phyloP scores from a whole-genome alignment of 2,113 vertebrate genomes.

The Sebastes schlegelii region DNA sequence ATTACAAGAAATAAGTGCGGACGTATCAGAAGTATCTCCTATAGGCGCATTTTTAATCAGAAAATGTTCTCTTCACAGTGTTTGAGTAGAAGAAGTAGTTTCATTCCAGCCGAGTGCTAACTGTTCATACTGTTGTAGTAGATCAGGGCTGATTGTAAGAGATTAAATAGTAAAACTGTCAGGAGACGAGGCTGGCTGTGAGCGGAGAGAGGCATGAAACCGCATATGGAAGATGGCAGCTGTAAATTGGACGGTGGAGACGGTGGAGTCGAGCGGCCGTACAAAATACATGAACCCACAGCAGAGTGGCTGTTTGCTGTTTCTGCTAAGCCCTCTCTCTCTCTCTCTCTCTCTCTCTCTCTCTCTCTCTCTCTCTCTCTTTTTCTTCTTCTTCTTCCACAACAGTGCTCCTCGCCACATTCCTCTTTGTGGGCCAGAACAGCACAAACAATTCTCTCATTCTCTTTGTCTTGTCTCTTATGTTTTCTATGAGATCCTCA shows the following conservation, averaged over 20 bases:
- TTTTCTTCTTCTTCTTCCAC: neutral
- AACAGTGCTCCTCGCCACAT: constrained; percentile 8
- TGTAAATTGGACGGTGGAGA: constrained; percentile 72
- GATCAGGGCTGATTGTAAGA: constrained; percentile 62
- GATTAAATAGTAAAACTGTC: constrained; percentile 76
- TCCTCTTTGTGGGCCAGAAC: constrained; percentile 9
- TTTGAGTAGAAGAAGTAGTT: constrained; percentile 32
- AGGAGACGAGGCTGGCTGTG: constrained; percentile 55
- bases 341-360: constrained; percentile 7
- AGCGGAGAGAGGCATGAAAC: constrained; percentile 67
- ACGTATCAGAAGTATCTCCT: fast-evolving
- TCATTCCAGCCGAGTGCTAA: constrained; percentile 26
- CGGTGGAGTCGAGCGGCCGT: constrained; percentile 44
- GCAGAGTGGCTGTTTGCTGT: constrained; percentile 47
- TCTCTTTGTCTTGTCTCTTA: constrained; percentile 52
- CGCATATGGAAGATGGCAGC: constrained; percentile 73
- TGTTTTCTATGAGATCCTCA: constrained; percentile 12
- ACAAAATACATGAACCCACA: constrained; percentile 79
- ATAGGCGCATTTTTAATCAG: constrained; percentile 11
- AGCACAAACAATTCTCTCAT: constrained; percentile 51
- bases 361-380: constrained; percentile 6
- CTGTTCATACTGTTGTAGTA: constrained; percentile 24
- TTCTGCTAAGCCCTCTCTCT: neutral
- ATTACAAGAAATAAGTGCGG: neutral
- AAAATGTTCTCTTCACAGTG: neutral